Conservation (phyloP, 2,888 invertebrate species). For the Thyatira batis region DNA sequence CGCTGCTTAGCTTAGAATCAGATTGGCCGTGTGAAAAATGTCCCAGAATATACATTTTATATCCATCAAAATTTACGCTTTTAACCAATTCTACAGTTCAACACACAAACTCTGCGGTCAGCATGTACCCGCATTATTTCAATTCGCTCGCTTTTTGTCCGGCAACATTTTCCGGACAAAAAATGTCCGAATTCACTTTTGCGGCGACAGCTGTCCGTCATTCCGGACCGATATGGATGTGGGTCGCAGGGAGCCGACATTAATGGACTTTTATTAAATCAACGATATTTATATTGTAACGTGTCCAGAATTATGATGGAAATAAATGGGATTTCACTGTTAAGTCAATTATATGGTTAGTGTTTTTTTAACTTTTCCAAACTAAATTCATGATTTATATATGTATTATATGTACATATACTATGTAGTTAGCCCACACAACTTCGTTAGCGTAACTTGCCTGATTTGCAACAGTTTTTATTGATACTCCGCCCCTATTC, state of each 20-base stretch:
- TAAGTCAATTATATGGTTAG: no score
- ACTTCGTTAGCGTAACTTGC: no score
- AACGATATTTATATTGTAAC: background rate
- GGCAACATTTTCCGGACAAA: background rate
- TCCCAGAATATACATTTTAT: no score
- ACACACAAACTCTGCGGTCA: background rate
- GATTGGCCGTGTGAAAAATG: no score
- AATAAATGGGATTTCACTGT: no score
- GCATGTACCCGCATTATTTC: background rate
- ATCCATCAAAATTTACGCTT: background rate
- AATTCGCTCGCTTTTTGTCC: background rate
- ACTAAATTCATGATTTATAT: no score
- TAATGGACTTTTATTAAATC: background rate
- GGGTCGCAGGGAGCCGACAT: background rate
- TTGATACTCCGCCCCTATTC: no score
- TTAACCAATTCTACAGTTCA: background rate
- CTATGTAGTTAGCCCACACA: no score
- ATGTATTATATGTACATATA: no score
- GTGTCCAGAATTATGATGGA: background rate
- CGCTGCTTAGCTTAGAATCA: no score
- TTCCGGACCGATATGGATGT: background rate
- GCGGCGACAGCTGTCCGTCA: background rate
- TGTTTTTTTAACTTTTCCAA: no score
- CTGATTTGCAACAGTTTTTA: no score
- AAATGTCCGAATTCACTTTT: background rate